Evolutionary conservation across 2,888 invertebrate species (phyloP), one percentile per base, ranked within the genome.

Genomic region (Drosophila borborema): DNA sequence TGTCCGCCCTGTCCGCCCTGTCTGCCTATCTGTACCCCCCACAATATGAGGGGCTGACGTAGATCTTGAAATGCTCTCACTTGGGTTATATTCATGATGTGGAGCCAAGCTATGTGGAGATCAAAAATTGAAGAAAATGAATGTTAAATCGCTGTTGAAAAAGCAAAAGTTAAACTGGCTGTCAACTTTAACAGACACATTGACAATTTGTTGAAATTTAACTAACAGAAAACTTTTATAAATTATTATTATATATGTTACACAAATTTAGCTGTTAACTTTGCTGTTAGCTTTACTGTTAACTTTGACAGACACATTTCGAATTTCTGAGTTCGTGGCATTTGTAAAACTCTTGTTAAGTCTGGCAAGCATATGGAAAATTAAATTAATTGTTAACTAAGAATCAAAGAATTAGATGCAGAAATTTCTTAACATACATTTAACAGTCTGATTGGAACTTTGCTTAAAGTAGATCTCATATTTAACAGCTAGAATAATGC

Each of bases 11-110:
- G 23, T 23, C 75, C 72, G 53, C 23, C 23, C 23, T 2, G 3
- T 3, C 28, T 28, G 28, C 43, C 56, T 28, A n/a, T 12, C 43
- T 14, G 18, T 41, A 18, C 41, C 56, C 56, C 12, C 56, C 56
- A 18, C 53, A 77, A 66, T 74, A 55, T n/a, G 40, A 12, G 23
- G 7, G 31, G 16, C 49, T 12, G 49, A 5, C 10, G 34, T 14
- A 8, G 62, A 59, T 51, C 63, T 16, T 2, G 7, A 5, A 45
- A 36, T 60, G 20, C 49, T 18, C 60, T 60, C 16, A 20, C 49
- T n/a, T 31, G 0, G 60, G 7, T 31, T 5, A 60, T 16, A 23
- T 40, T 14, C 38, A 9, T 6, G 23, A 28, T 1, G 14, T 1
- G 10, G 1, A 36, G 53, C 34, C 3, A 14, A 10, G 18, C 2